Evolutionary conservation across 2,888 invertebrate genomes (phyloP).

Genomic region (Lasioglossum pauxillum): DNA sequence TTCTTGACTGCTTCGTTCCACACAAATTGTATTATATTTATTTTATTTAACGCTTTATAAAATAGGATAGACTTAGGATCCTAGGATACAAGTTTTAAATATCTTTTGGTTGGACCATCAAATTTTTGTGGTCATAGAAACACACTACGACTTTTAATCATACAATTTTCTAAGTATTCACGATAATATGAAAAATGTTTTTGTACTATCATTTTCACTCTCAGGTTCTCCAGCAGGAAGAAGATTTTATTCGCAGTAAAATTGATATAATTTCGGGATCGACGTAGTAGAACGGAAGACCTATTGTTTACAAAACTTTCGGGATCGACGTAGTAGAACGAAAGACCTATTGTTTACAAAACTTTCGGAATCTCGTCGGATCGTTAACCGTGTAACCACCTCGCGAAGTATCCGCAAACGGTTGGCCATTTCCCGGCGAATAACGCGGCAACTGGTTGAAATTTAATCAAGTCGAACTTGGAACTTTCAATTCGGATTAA

Average conservation of each 20-base stretch:
- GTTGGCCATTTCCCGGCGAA: not conserved
- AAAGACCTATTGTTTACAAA: not conserved
- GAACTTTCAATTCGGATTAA: slow-evolving; percentile 14
- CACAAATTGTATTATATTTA: too few species aligned
- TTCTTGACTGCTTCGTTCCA: not conserved
- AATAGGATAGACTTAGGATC: not conserved
- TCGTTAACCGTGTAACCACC: not conserved
- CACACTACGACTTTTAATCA: too few species aligned
- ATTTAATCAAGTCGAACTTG: slow-evolving; percentile 2
- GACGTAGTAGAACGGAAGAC: not conserved
- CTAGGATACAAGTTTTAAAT: not conserved
- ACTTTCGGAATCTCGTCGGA: slow-evolving; percentile 20
- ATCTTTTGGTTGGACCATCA: not conserved
- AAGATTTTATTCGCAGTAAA: not conserved
- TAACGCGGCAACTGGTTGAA: not conserved
- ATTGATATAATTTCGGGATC: not conserved
- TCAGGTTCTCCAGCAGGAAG: not conserved
- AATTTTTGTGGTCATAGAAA: too few species aligned
- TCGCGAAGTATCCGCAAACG: slow-evolving; percentile 20
- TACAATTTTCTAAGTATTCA: not conserved
- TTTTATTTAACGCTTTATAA: not conserved
- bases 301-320: slow-evolving; percentile 14
- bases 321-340: not conserved
- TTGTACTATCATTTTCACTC: not conserved
- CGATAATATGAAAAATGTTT: not conserved